Base-by-base conservation (phyloP, 2,888 invertebrate genomes). In the Yponomeuta malinellus region DNA sequence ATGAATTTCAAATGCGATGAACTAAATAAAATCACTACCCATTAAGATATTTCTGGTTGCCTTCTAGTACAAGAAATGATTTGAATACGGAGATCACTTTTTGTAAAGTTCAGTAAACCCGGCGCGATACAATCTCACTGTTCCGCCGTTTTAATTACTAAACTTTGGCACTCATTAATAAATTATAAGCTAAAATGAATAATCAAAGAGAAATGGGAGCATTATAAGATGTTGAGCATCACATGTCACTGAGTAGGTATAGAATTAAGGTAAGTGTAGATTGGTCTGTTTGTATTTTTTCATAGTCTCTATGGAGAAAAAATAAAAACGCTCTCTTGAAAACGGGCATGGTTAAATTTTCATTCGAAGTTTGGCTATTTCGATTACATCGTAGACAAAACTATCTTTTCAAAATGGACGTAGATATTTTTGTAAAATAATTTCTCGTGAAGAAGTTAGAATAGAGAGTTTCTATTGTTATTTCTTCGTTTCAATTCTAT, bases 101-200 rank as follows among this genome's bases (percentile, higher is more conserved):
- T 59, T 15, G 15, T 15, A 59, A 59, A 59, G 15, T 59, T 15
- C 15, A 59, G 12, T 4, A 12, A 59, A 15, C 43, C 6, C 43
- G 43, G 52, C 15, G 65, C 6, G 65, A 65, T 65, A 65, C 12
- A 31, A 65, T 65, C 65, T 29, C 23, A 9, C 29, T 12, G 10
- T 31, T 33, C 33, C 65, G 65, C 33, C 6, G 29, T 31, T 23
- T 65, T 65, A 65, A 65, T 33, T 33, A 65, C 65, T 31, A 33
- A 65, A 10, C 23, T 65, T 65, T 59, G 31, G 29, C 29, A 65
- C 10, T 65, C 5, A 65, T 65, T 65, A 65, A 65, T 65, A 31
- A 63, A 63, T 9, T 63, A 63, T 63, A 15, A 63, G 9, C 8
- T 9, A 29, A 65, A 65, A 65, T 65, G 23, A 65, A 15, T 15